Evolutionary conservation across 1,140 invertebrate genomes (phyloP), one percentile per base, ranked within the genome.

Genomic region (Lepidurus arcticus): DNA sequence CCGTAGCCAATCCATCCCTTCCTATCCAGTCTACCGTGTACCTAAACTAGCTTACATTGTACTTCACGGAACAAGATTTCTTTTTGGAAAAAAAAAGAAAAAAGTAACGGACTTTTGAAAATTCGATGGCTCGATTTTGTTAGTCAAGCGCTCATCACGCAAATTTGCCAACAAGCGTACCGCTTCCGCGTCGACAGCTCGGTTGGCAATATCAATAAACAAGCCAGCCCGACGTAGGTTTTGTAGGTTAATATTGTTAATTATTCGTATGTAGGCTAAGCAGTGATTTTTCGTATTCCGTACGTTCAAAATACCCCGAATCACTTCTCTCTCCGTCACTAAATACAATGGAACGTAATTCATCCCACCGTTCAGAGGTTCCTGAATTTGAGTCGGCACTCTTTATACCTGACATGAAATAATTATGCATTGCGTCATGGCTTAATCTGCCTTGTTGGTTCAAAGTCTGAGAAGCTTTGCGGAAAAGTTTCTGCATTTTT

Each of bases 11-110:
- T 75, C 97, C 97, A 84, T 98, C 96, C 76, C 96, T 89, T 0
- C 96, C 96, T 42, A 96, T 95, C 97, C 97, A 99, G 84, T 98
- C 96, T 0, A 99, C 94, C 0, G 93, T 96, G 82, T 97, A 98
- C 82, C 94, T 94, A 82, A 75, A 84, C 83, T 79, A 79, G 73
- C 74, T 13, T 74, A 73, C 42, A 73, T 79, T n/a, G 44, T 11
- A 79, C 24, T 42, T 10, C 16, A 24, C 13, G 24, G 8, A 74
- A 77, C 42, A 45, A 34, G 16, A 47, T 24, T 9, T 9, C 7
- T 9, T 10, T n/a, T 74, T 16, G 10, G 76, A 42, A 47, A 44
- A 77, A 21, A n/a, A 10, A 44, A 26, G 21, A 65, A 16, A 21
- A 7, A 78, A 26, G 21, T 11, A 74, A 78, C 34, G 21, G 86